A percentile compares a stretch with the other conserved stretches of the same genome.
Conservation (phyloP, 2,113 vertebrate species). For the Chiloscyllium plagiosum region DNA sequence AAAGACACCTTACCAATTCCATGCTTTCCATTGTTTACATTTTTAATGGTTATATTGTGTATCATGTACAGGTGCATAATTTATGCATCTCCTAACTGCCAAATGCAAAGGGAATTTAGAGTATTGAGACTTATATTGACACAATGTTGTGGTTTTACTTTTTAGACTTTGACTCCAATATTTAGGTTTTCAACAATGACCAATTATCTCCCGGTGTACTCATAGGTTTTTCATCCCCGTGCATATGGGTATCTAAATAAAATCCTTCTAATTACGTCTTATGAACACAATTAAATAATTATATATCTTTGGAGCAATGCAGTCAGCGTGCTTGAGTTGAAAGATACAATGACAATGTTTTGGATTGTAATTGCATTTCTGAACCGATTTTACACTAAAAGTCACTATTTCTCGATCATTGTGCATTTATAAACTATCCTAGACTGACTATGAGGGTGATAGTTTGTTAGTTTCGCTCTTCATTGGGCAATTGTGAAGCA, state of each 20-base stretch:
- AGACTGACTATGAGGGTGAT: background rate
- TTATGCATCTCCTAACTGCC: background rate
- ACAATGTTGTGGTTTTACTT: background rate
- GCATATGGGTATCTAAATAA: background rate
- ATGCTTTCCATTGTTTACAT: background rate
- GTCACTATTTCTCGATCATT: background rate
- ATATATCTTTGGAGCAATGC: too few relatives aligned
- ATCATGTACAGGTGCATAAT: background rate
- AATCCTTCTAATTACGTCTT: background rate
- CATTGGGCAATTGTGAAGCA: background rate
- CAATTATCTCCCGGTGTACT: too few relatives aligned
- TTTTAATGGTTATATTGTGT: background rate
- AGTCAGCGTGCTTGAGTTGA: too few relatives aligned
- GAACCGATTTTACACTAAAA: background rate
- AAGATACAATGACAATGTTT: background rate
- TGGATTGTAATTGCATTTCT: background rate
- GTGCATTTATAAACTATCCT: background rate
- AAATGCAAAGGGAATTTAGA: background rate
- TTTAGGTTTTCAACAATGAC: too few relatives aligned
- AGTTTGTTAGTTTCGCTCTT: background rate
- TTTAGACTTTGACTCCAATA: rapidly evolving
- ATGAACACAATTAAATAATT: background rate
- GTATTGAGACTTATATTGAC: background rate
- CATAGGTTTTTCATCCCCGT: background rate
- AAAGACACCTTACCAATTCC: background rate